These are phyloP conservation scores for Cacajao melanocephalus DNA, from an alignment of 2,797 vertebrate genomes.

Conservation along the genomic window DNA sequence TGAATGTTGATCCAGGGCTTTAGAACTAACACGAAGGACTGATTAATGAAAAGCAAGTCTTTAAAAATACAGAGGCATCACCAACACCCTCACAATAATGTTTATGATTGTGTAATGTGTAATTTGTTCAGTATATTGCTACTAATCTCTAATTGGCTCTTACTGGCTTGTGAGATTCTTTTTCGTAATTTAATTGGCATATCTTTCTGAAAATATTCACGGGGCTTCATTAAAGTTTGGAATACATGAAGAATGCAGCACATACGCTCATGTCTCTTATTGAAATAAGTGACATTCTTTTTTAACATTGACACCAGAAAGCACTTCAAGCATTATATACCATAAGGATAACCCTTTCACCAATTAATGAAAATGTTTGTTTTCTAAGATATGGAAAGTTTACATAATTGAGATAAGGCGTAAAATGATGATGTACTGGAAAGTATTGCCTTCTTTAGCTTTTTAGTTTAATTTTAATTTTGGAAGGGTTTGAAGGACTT, in stretches of 20 bases:
- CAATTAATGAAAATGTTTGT: background rate
- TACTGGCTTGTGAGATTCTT: background rate
- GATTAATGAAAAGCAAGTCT: conserved; percentile 6
- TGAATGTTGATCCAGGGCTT: background rate
- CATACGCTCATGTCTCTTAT: background rate
- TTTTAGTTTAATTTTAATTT: conserved; percentile 1
- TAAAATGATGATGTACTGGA: background rate
- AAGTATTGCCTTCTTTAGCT: background rate
- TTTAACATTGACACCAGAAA: background rate
- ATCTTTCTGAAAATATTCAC: background rate
- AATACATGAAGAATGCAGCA: background rate
- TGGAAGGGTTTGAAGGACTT: conserved; percentile 2
- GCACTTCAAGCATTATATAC: background rate
- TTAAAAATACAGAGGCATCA: background rate
- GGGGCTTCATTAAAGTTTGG: conserved; percentile 9
- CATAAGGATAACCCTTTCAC: background rate
- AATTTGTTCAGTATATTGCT: background rate
- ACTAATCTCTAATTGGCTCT: background rate
- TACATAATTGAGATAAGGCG: background rate
- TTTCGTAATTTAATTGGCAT: background rate
- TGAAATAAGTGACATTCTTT: conserved; percentile 11
- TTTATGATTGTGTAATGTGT: background rate
- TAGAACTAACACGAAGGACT: background rate
- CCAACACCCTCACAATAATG: background rate
- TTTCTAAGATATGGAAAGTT: conserved; percentile 7